These are phyloP conservation scores for Platalea minor DNA, from an alignment of 2,797 vertebrate species.

Conservation along the genomic window DNA sequence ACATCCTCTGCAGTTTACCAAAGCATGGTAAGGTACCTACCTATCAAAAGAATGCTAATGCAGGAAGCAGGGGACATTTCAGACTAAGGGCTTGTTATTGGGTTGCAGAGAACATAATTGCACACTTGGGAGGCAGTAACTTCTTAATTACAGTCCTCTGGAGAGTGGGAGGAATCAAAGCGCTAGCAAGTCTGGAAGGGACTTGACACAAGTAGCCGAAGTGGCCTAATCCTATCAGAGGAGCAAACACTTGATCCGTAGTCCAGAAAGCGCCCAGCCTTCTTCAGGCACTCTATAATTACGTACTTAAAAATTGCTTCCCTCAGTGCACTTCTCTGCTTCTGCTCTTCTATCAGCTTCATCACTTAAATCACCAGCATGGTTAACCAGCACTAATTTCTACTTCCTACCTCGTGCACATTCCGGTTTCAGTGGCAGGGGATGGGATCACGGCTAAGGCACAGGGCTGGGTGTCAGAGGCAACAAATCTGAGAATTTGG, in stretches of 20 bases:
- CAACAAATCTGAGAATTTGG: neutral
- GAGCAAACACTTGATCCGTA: conserved; percentile 2
- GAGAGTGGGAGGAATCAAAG: conserved; percentile 3
- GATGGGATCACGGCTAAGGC: neutral
- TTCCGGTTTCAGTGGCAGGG: neutral
- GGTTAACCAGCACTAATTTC: neutral
- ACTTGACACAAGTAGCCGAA: neutral
- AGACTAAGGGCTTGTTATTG: neutral
- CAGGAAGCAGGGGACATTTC: neutral
- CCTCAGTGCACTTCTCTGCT: neutral
- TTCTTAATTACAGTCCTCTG: conserved; percentile 31
- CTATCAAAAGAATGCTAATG: neutral
- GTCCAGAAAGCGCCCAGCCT: neutral
- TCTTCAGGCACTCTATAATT: neutral
- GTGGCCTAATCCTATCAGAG: neutral
- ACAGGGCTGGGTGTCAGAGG: neutral
- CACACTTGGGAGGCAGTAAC: neutral
- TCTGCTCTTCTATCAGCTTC: neutral
- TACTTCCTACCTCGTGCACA: fast-evolving
- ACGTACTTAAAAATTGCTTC: neutral
- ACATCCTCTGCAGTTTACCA: neutral
- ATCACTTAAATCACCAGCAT: neutral
- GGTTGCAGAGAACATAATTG: conserved; percentile 28
- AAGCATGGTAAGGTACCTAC: neutral
- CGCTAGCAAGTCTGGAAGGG: neutral